phyloP scores from a whole-genome alignment of 2,113 vertebrate genomes.

The human region GRCh38 chr3:192545001-192545500 shows the following conservation, averaged over 20 bases:
- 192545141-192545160: background rate
- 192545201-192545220: background rate
- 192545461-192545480: background rate
- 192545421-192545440: background rate
- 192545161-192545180: background rate
- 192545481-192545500: background rate
- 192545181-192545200: background rate
- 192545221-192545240: background rate
- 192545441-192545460: background rate
- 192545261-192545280: background rate
- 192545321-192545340: background rate
- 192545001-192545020: background rate
- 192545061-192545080: background rate
- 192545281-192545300: background rate
- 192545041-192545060: background rate
- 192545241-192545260: background rate
- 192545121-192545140: accelerated
- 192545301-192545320: background rate
- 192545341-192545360: background rate
- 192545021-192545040: background rate
- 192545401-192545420: background rate
- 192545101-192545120: too few relatives aligned
- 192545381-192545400: background rate
- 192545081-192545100: background rate
- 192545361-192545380: background rate